phyloP scores from a whole-genome alignment of 2,797 vertebrate species.

The Enteromius thamalakanensis region DNA sequence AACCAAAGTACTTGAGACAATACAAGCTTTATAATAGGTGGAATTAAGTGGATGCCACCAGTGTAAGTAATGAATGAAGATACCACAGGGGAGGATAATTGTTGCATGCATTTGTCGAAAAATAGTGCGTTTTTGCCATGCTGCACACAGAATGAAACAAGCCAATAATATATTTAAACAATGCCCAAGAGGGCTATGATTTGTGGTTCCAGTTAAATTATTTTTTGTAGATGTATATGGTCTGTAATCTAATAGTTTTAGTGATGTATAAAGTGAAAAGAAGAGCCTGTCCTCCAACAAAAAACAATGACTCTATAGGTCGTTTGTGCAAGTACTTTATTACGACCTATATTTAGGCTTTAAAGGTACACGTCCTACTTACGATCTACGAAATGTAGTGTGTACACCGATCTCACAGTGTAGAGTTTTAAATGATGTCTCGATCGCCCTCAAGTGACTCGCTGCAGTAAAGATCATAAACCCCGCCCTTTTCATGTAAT shows the following conservation, averaged over 20 bases:
- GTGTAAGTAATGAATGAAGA: conserved; percentile 61
- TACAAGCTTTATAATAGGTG: conserved; percentile 52
- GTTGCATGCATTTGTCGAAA: conserved; percentile 22
- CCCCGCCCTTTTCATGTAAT: too few relatives aligned
- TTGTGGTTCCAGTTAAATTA: background rate
- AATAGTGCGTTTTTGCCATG: background rate
- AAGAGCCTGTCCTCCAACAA: background rate
- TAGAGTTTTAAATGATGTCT: too few relatives aligned
- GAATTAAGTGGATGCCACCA: conserved; percentile 58
- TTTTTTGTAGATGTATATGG: background rate
- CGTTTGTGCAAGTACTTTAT: too few relatives aligned
- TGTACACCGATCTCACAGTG: too few relatives aligned
- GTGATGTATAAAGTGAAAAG: background rate
- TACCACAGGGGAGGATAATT: conserved; percentile 39
- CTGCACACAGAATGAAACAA: conserved; percentile 10
- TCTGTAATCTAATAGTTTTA: background rate
- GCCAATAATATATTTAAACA: conserved; percentile 18
- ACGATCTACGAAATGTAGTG: too few relatives aligned
- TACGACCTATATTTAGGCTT: too few relatives aligned
- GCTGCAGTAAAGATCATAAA: too few relatives aligned
- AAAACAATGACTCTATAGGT: too few relatives aligned
- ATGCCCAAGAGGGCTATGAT: background rate
- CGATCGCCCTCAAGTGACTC: too few relatives aligned
- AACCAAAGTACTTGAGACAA: conserved; percentile 53
- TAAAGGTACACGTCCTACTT: too few relatives aligned